A percentile compares a stretch with the other conserved stretches of the same genome.
Conservation (phyloP, 2,113 vertebrate genomes). For the Spea bombifrons region DNA sequence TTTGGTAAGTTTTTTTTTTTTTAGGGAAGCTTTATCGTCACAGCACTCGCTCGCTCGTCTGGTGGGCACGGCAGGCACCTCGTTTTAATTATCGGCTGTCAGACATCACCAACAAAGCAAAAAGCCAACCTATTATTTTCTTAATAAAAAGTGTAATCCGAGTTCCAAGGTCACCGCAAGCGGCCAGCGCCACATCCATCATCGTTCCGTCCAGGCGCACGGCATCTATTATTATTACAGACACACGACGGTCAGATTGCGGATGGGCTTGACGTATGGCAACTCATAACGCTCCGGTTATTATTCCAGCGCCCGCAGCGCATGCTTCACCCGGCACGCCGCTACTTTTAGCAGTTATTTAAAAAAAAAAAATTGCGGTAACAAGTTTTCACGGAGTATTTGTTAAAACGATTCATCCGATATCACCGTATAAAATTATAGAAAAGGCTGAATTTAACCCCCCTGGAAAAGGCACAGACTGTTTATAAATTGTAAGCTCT, state of each 20-base stretch:
- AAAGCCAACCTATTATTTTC: conserved; percentile 40
- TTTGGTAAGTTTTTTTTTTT: no score
- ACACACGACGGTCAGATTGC: not conserved
- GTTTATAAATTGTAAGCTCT: no score
- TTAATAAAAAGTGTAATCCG: conserved; percentile 30
- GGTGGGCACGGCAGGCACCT: conserved; percentile 26
- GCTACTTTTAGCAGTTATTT: not conserved
- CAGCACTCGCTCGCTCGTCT: not conserved
- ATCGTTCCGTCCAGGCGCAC: not conserved
- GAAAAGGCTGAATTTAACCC: no score
- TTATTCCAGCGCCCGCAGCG: conserved; percentile 9
- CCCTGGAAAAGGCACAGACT: no score
- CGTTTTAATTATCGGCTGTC: conserved; percentile 36
- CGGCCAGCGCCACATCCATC: conserved; percentile 11
- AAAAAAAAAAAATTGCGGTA: no score
- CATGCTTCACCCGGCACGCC: not conserved
- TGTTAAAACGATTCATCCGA: no score
- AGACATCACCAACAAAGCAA: conserved; percentile 26
- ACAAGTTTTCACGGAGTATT: no score
- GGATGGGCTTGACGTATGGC: not conserved
- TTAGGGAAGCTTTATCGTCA: not conserved
- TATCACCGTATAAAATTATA: no score
- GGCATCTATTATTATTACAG: conserved; percentile 25
- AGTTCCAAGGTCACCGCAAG: conserved; percentile 28
- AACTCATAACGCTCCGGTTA: conserved; percentile 7